Percentiles rank a stretch among this genome's conserved stretches.
Evolutionary conservation across 2,888 invertebrate species (phyloP).

Genomic region (Pandemis heparana): DNA sequence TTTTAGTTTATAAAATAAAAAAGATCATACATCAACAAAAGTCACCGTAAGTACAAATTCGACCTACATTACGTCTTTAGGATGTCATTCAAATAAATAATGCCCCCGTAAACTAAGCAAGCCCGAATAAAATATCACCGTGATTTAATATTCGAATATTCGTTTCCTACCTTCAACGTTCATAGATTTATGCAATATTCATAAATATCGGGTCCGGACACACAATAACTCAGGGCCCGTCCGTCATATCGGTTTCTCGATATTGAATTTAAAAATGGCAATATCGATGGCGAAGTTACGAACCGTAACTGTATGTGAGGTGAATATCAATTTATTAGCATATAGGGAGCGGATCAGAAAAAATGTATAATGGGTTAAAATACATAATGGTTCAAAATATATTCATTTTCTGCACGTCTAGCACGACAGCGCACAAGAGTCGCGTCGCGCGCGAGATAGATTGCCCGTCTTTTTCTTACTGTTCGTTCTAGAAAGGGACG

Average conservation of each 20-base stretch:
- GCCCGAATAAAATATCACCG: not conserved
- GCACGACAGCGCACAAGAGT: too few species aligned
- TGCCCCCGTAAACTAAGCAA: not conserved
- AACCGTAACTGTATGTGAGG: not conserved
- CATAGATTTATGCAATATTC: slow-evolving; percentile 11
- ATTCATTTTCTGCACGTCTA: too few species aligned
- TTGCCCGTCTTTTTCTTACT: too few species aligned
- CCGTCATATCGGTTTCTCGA: slow-evolving; percentile 15
- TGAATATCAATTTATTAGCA: not conserved
- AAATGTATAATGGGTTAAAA: too few species aligned
- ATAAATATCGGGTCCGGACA: slow-evolving; percentile 10
- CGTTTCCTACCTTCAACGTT: slow-evolving; percentile 5
- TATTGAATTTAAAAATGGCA: slow-evolving; percentile 23
- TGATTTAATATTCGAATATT: slow-evolving; percentile 26
- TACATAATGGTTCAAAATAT: too few species aligned
- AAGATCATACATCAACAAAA: not conserved
- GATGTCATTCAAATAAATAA: not conserved
- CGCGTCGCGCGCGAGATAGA: too few species aligned
- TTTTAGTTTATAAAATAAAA: too few species aligned
- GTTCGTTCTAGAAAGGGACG: too few species aligned
- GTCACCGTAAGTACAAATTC: not conserved
- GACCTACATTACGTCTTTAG: not conserved
- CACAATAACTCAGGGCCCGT: slow-evolving; percentile 4
- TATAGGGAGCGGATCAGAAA: too few species aligned
- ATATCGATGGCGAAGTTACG: not conserved